phyloP scores from a whole-genome alignment of 2,797 vertebrate species.

The Leptoclinus maculatus region DNA sequence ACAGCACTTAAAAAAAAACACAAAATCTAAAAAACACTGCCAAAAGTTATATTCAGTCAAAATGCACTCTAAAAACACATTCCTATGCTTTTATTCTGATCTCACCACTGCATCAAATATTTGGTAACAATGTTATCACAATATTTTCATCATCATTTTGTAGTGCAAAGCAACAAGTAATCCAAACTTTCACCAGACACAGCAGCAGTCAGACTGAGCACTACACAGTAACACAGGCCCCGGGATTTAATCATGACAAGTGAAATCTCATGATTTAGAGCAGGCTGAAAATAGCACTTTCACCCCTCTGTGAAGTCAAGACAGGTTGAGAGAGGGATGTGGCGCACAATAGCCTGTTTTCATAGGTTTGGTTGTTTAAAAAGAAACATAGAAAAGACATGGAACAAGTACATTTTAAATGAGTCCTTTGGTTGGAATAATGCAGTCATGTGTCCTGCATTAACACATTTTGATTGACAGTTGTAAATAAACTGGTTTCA shows the following conservation, averaged over 20 bases:
- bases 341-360: slow-evolving; percentile 25
- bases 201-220: slow-evolving; percentile 44
- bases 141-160: slow-evolving; percentile 15
- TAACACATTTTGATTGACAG: not conserved
- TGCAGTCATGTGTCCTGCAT: not conserved
- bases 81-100: not conserved
- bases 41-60: not conserved
- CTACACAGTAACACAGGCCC: slow-evolving; percentile 31
- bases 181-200: slow-evolving; percentile 10
- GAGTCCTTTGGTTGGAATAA: not conserved
- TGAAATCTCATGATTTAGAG: slow-evolving; percentile 67
- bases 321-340: slow-evolving; percentile 54
- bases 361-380: not conserved
- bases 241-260: slow-evolving; percentile 61
- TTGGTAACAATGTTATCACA: not conserved
- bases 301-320: slow-evolving; percentile 51
- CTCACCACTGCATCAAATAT: not conserved
- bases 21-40: not conserved
- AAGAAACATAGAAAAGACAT: slow-evolving; percentile 13
- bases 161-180: not conserved
- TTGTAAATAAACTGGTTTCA: not conserved
- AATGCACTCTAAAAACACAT: not conserved
- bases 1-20: not conserved
- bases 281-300: slow-evolving; percentile 51
- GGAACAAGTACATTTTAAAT: not conserved